phyloP scores from a whole-genome alignment of 2,113 vertebrate species.

The Muntiacus reevesi region DNA sequence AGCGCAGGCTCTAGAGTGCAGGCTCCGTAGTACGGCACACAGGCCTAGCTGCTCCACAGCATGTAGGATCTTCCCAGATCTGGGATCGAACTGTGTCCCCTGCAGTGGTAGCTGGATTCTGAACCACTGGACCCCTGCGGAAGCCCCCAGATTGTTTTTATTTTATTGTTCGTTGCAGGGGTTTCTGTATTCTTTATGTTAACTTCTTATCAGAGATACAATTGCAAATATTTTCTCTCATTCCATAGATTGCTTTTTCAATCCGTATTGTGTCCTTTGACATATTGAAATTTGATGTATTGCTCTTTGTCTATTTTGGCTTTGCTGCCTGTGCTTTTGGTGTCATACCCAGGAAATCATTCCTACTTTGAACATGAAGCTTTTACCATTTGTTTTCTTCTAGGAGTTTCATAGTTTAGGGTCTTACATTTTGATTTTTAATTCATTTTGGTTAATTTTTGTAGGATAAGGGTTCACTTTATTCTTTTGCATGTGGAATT shows the following conservation, averaged over 20 bases:
- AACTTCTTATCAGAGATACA: neutral
- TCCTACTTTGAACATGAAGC: neutral
- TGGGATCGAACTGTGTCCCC: neutral
- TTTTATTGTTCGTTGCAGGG: neutral
- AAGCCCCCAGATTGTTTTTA: neutral
- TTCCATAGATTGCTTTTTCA: neutral
- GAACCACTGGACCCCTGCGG: neutral
- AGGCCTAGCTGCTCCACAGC: neutral
- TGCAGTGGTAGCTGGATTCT: neutral
- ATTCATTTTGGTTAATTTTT: neutral
- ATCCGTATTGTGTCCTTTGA: neutral
- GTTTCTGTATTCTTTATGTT: neutral
- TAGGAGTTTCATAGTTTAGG: neutral
- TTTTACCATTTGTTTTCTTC: neutral
- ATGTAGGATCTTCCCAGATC: neutral
- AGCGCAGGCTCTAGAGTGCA: neutral
- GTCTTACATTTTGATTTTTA: neutral
- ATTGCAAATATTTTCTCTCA: neutral
- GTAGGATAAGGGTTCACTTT: neutral
- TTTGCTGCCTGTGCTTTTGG: neutral
- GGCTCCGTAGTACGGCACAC: neutral
- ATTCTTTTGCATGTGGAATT: neutral
- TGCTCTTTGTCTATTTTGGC: neutral
- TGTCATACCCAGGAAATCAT: neutral
- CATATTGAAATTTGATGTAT: neutral